Conservation (phyloP, 2,888 invertebrate species). For the Pilophorus perplexus region DNA sequence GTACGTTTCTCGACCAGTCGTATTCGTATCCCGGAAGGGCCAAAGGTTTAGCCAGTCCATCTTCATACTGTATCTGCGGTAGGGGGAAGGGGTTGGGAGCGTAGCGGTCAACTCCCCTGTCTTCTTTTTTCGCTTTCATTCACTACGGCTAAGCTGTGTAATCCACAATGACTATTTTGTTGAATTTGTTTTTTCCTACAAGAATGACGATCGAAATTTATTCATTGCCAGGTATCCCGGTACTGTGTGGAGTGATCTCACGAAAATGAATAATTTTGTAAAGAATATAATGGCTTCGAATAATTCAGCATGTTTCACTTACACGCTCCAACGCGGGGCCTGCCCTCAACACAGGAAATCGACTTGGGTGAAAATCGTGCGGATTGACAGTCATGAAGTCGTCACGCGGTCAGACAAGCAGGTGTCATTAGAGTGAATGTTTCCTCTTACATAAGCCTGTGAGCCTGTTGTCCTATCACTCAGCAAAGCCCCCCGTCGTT, state of each 20-base stretch:
- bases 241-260: no score
- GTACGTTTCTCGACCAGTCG: constrained; percentile 44
- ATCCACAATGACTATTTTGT: no score
- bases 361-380: not conserved
- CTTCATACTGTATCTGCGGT: constrained; percentile 46
- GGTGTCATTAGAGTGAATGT: constrained; percentile 14
- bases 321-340: no score
- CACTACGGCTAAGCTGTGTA: constrained; percentile 7
- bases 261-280: no score
- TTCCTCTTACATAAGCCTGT: constrained; percentile 11
- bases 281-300: no score
- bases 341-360: not conserved
- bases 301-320: no score
- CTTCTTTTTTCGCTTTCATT: constrained; percentile 30
- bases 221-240: no score
- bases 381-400: constrained; percentile 13
- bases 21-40: constrained; percentile 44
- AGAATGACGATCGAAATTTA: no score
- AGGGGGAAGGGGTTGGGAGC: constrained; percentile 45
- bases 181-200: no score
- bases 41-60: constrained; percentile 41
- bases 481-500: no score
- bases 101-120: constrained; percentile 10
- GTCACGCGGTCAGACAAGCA: constrained; percentile 4
- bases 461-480: no score